phyloP scores from a whole-genome alignment of 2,888 invertebrate genomes.

The Macrostomum cliftonense region DNA sequence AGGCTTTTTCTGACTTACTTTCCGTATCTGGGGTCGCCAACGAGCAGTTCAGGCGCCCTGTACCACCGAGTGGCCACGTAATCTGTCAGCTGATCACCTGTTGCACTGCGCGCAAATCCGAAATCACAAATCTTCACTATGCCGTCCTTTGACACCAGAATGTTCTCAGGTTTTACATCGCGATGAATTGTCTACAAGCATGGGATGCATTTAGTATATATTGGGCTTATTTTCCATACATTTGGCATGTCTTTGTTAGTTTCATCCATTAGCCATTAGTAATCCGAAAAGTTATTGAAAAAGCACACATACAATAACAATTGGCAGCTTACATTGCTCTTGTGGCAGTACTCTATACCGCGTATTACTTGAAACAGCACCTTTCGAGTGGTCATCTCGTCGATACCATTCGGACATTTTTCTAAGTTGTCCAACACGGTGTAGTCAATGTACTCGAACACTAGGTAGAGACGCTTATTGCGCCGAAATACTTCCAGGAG shows the following conservation, averaged over 20 bases:
- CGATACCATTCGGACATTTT: conserved; percentile 50
- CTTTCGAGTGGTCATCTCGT: conserved; percentile 52
- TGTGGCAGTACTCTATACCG: conserved; percentile 52
- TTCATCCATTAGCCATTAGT: no score
- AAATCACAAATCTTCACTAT: conserved; percentile 76
- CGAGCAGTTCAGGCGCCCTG: conserved; percentile 62
- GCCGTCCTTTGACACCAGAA: conserved; percentile 53
- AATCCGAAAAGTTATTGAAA: no score
- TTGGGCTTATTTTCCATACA: no score
- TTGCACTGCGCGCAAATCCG: conserved; percentile 57
- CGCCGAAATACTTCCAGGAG: conserved; percentile 70
- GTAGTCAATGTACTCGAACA: conserved; percentile 69
- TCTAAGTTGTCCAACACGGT: conserved; percentile 67
- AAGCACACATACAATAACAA: no score
- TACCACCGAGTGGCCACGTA: conserved; percentile 79
- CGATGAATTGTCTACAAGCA: conserved; percentile 51
- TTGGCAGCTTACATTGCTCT: conserved; percentile 50
- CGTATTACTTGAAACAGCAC: conserved; percentile 60
- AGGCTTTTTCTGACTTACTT: no score
- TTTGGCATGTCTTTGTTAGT: no score
- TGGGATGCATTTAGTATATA: no score
- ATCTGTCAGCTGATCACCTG: conserved; percentile 59
- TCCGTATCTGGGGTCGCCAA: conserved; percentile 51
- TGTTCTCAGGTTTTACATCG: conserved; percentile 73
- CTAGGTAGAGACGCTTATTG: conserved; percentile 61